Base-by-base conservation (phyloP, 2,888 invertebrate species). In the Napeogenes sylphis region DNA sequence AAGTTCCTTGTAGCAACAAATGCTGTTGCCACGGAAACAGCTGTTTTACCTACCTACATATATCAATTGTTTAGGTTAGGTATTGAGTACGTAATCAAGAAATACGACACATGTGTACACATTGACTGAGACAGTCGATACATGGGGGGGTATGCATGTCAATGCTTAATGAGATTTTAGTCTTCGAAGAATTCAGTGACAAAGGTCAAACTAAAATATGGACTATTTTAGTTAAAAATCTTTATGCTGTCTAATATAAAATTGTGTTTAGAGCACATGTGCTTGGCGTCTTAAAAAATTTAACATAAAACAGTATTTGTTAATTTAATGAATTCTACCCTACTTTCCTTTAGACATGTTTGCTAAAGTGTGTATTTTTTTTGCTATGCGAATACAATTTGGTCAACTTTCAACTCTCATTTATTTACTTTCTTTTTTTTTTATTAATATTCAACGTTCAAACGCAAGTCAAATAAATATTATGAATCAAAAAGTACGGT, bases 301-400 rank as follows among this genome's bases (percentile, higher is more conserved):
- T 47, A 47, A 14, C 47, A 14, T 47, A 35, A 35, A 35, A 35
- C 4, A 21, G 21, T 21, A 38, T 38, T 38, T 6, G 8, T 38
- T 6, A 5, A 35, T 38, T 6, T 38, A 38, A 38, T 6, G 8
- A 38, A 42, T 42, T 42, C 42, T 42, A 42, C 1, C 8, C 42
- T 12, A 42, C 42, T 42, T 42, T 42, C 10, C 12, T 10, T 42
- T 42, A 42, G 21, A 38, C 38, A 4, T 1, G 4, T 38, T 4
- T 38, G 38, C 38, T 38, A 38, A 38, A 38, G 8, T 38, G 38
- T 38, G 38, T 38, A 42, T 10, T 10, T 10, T 42, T 42, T 42
- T 42, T 58, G 66, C 66, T 61, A 38, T 62, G 61, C 58, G 61
- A 70, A 63, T 66, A 65, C 42, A 63, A 65, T 62, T 60, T 59